Conservation (phyloP, 1,140 invertebrate species). For the Cotesia glomerata region DNA sequence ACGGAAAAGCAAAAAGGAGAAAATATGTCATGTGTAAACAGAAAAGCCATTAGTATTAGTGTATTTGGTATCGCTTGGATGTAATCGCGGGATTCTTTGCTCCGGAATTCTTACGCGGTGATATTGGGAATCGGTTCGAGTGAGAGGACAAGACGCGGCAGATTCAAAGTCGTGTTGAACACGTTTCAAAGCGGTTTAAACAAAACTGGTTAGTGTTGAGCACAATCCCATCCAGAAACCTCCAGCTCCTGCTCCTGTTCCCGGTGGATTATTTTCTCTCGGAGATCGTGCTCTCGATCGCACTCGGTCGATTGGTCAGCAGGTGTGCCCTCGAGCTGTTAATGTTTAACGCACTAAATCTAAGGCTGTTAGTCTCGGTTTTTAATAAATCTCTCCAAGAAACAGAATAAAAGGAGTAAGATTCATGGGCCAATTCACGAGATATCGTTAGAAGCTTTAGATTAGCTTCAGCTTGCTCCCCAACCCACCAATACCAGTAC, state of each 20-base stretch:
- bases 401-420: slow-evolving; percentile 47
- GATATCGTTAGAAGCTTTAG: slow-evolving; percentile 52
- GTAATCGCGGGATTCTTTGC: neutral
- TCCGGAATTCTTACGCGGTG: too few relatives aligned
- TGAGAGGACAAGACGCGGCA: slow-evolving; percentile 3
- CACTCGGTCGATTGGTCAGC: slow-evolving; percentile 3
- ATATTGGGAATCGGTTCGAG: neutral
- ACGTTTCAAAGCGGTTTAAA: slow-evolving; percentile 1
- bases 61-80: neutral
- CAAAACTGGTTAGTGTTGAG: neutral
- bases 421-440: slow-evolving; percentile 56
- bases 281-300: slow-evolving; percentile 22
- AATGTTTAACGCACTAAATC: slow-evolving; percentile 15
- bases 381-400: slow-evolving; percentile 54
- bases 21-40: too few relatives aligned
- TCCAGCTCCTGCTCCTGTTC: neutral
- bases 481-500: slow-evolving; percentile 10
- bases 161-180: slow-evolving; percentile 22
- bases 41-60: too few relatives aligned
- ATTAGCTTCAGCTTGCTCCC: slow-evolving; percentile 37
- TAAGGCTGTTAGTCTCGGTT: slow-evolving; percentile 33
- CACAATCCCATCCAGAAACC: too few relatives aligned
- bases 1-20: too few relatives aligned
- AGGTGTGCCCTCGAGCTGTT: slow-evolving; percentile 11
- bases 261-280: too few relatives aligned